phyloP scores from a whole-genome alignment of 2,113 vertebrate species.

The Ammodytes marinus region DNA sequence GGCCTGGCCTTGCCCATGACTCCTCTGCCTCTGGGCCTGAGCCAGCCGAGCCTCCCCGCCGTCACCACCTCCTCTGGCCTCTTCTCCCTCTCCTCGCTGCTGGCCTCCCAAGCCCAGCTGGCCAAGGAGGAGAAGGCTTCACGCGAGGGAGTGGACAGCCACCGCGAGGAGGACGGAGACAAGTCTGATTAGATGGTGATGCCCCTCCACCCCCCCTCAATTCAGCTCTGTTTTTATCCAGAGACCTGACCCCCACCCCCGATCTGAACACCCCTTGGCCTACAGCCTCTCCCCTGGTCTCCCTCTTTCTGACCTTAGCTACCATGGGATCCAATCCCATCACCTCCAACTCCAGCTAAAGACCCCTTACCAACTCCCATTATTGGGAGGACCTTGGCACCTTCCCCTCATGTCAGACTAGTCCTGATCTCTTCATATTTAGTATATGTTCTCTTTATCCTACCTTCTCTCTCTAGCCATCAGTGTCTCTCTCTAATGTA shows the following conservation, averaged over 20 bases:
- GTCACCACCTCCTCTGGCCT: slow-evolving; percentile 94
- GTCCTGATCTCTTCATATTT: slow-evolving; percentile 41
- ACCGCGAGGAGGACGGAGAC: slow-evolving; percentile 94
- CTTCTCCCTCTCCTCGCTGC: slow-evolving; percentile 93
- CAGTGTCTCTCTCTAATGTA: not conserved
- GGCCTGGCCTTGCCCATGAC: slow-evolving; percentile 96
- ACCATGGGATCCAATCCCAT: slow-evolving; percentile 49
- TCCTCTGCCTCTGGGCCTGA: slow-evolving; percentile 93
- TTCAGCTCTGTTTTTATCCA: slow-evolving; percentile 60
- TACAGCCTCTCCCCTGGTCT: slow-evolving; percentile 58
- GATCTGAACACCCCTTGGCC: slow-evolving; percentile 45
- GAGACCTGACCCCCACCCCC: slow-evolving; percentile 59
- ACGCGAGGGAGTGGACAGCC: slow-evolving; percentile 91
- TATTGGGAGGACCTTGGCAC: slow-evolving; percentile 42
- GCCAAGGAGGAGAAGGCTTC: slow-evolving; percentile 96
- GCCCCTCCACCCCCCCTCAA: not conserved
- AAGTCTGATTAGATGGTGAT: slow-evolving; percentile 91
- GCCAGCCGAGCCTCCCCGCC: slow-evolving; percentile 90
- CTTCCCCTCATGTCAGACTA: slow-evolving; percentile 23
- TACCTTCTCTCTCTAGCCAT: slow-evolving; percentile 8
- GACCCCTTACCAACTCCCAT: slow-evolving; percentile 32
- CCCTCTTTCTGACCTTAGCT: slow-evolving; percentile 51
- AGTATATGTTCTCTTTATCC: slow-evolving; percentile 22
- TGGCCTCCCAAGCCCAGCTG: slow-evolving; percentile 96
- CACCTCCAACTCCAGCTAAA: slow-evolving; percentile 43